Conservation (phyloP, 2,797 vertebrate genomes). For the Bryconaethiops microstoma region DNA sequence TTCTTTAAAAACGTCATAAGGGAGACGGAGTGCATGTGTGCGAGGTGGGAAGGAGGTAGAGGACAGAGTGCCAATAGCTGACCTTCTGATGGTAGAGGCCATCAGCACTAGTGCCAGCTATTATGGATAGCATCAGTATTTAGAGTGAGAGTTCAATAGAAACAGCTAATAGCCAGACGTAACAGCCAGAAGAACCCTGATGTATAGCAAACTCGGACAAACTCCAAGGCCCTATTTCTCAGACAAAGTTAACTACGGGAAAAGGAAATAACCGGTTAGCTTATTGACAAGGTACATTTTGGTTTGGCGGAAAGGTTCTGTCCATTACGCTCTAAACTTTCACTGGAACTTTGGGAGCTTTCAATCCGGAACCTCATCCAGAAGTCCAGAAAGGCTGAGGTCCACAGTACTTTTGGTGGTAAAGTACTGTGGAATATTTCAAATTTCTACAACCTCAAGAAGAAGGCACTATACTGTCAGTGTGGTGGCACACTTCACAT, state of each 20-base stretch:
- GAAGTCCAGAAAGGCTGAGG: too few species aligned
- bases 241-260: background rate
- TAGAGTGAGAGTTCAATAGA: background rate
- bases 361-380: too few species aligned
- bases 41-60: background rate
- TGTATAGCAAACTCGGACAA: background rate
- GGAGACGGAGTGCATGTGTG: background rate
- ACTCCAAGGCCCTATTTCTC: background rate
- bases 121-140: constrained; percentile 10
- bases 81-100: constrained; percentile 31
- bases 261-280: background rate
- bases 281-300: background rate
- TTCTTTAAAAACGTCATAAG: background rate
- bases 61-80: constrained; percentile 25
- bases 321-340: background rate
- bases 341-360: too few species aligned
- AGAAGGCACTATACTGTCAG: too few species aligned
- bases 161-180: background rate
- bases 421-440: too few species aligned
- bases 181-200: background rate
- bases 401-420: too few species aligned
- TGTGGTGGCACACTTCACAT: too few species aligned
- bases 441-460: too few species aligned
- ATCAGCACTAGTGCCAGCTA: background rate
- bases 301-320: background rate